A percentile compares a stretch with the other conserved stretches of the same genome.
These are phyloP conservation scores for Paramormyrops hopkinsi DNA, from an alignment of 2,797 vertebrate genomes.

Conservation along the genomic window DNA sequence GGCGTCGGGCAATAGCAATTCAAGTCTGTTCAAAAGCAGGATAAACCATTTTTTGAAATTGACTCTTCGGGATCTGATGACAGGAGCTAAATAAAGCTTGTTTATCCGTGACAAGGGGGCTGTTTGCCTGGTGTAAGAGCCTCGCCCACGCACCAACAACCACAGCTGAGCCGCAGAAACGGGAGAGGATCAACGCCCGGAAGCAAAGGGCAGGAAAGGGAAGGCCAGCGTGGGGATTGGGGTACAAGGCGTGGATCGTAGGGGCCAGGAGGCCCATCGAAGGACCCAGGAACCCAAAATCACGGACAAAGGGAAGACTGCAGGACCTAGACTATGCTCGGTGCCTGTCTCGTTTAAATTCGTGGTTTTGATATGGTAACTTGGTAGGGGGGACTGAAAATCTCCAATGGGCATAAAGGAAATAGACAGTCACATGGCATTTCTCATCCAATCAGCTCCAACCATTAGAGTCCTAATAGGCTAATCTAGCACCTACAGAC, in stretches of 20 bases:
- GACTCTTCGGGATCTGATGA: slow-evolving; percentile 38
- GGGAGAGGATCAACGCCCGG: neutral
- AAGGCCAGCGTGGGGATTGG: neutral
- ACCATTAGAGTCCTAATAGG: neutral
- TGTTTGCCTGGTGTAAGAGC: neutral
- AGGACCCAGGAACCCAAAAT: neutral
- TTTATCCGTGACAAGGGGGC: neutral
- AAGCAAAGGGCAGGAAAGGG: neutral
- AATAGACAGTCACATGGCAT: neutral
- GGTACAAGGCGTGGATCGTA: neutral
- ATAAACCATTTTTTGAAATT: slow-evolving; percentile 53
- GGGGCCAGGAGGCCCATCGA: neutral
- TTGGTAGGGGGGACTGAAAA: neutral
- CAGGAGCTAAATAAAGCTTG: slow-evolving; percentile 41
- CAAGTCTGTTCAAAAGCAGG: neutral
- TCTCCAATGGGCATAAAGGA: neutral
- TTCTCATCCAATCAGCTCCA: neutral
- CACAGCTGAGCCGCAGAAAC: neutral
- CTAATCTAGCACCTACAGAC: neutral
- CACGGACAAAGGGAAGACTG: neutral
- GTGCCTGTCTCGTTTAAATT: neutral
- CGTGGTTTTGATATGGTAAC: neutral
- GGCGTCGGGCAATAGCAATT: neutral
- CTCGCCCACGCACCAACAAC: neutral
- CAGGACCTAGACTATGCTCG: neutral